Evolutionary conservation across 2,888 invertebrate genomes (phyloP), one percentile per base, ranked within the genome.

Genomic region (Anticlea derivata): DNA sequence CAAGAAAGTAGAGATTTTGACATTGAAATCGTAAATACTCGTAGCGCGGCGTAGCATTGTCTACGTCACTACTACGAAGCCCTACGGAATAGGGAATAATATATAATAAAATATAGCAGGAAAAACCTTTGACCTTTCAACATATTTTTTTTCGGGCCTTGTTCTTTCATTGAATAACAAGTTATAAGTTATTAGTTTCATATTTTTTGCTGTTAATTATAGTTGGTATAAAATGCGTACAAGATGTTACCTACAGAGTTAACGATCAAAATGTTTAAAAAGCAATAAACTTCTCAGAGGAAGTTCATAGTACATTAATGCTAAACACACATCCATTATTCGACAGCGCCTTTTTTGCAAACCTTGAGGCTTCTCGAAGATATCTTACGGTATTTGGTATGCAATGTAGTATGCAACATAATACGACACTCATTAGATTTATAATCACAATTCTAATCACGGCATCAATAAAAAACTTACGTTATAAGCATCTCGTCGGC

Each of bases 401-500:
- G 60, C 51, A 51, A 50, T 30, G 43, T 50, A 52, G 34, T 23
- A 17, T 47, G 41, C 45, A n/a, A n/a, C n/a, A n/a, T n/a, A n/a
- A n/a, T n/a, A n/a, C 13, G 35, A 44, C 49, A 29, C 12, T 34
- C 27, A 60, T 52, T 37, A 68, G 54, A 48, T 65, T 59, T 70
- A 68, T 72, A 70, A 75, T 73, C 65, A 66, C 45, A 47, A 73
- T 69, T 68, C 68, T 64, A 68, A 78, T 68, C 71, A 73, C 65
- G 60, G 54, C 46, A 61, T 66, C 50, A 60, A 64, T 65, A 60
- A 22, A n/a, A 26, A 38, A 86, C 88, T 87, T 70, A 89, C 89
- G 86, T 85, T 86, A 88, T 87, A 75, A 88, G 86, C 89, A 89
- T 89, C 70, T 81, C 37, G 69, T 53, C 56, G 70, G 67, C 70